These are phyloP conservation scores for Formica aserva DNA, from an alignment of 2,888 invertebrate genomes.

Conservation along the genomic window DNA sequence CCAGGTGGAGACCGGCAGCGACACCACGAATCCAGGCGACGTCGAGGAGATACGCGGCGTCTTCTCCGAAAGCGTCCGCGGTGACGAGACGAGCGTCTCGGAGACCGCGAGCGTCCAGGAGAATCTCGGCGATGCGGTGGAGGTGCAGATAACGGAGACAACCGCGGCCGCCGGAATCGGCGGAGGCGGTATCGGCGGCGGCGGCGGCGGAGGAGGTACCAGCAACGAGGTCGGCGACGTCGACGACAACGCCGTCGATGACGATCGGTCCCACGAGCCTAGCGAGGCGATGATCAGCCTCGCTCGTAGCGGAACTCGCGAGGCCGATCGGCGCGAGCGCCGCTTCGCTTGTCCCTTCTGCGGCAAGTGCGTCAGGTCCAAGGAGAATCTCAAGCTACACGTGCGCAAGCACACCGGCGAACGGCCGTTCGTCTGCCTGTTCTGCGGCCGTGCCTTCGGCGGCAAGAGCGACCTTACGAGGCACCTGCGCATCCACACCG, in stretches of 20 bases:
- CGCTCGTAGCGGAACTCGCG: constrained; percentile 73
- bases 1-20: constrained; percentile 87
- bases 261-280: constrained; percentile 85
- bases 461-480: constrained; percentile 95
- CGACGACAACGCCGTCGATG: constrained; percentile 79
- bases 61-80: constrained; percentile 78
- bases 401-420: constrained; percentile 95
- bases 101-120: constrained; percentile 79
- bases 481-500: constrained; percentile 95
- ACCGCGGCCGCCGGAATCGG: neutral
- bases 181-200: constrained; percentile 27
- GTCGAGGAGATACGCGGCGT: constrained; percentile 81
- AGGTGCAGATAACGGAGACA: constrained; percentile 61
- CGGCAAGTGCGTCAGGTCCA: constrained; percentile 95
- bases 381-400: constrained; percentile 95
- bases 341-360: constrained; percentile 96
- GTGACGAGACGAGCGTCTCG: constrained; percentile 80
- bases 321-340: constrained; percentile 82
- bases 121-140: constrained; percentile 71
- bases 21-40: constrained; percentile 87
- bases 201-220: constrained; percentile 62
- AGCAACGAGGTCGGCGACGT: constrained; percentile 85
- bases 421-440: constrained; percentile 95
- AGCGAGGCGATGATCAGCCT: constrained; percentile 65
- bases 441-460: constrained; percentile 95